Percentiles rank a stretch among this genome's conserved stretches.
phyloP scores from a whole-genome alignment of 2,113 vertebrate species.

The Myotis yumanensis region DNA sequence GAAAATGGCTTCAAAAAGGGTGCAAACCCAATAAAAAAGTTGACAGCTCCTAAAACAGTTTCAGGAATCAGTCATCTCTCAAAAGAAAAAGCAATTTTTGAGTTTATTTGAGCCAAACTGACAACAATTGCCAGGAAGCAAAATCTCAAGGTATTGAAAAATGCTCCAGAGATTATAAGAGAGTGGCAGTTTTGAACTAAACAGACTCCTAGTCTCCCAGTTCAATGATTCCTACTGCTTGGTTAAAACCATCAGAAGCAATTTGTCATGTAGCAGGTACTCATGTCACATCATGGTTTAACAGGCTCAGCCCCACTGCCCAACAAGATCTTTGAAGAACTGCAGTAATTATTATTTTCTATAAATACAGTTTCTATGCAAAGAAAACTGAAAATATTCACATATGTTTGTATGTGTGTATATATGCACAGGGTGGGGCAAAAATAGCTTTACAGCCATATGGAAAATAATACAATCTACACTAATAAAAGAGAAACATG shows the following conservation, averaged over 20 bases:
- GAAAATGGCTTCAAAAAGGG: neutral
- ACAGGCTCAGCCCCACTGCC: neutral
- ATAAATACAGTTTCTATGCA: neutral
- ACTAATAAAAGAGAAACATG: no score
- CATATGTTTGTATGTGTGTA: neutral
- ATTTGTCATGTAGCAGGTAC: neutral
- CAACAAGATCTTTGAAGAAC: neutral
- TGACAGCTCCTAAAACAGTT: neutral
- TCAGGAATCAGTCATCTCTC: neutral
- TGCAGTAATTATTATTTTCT: neutral
- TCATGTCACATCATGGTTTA: neutral
- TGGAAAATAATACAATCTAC: neutral
- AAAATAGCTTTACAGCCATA: neutral
- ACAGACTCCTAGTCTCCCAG: neutral
- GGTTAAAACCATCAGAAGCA: slow-evolving; percentile 32
- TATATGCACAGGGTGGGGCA: neutral
- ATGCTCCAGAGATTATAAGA: no score
- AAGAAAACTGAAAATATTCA: neutral
- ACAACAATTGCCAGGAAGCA: no score
- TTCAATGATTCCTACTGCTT: neutral
- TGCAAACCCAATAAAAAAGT: neutral
- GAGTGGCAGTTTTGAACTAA: no score
- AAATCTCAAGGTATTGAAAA: no score
- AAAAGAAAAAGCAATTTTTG: neutral
- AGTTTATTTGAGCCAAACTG: no score